A percentile compares a stretch with the other conserved stretches of the same genome.
phyloP scores from a whole-genome alignment of 2,113 vertebrate species.

The Telmatochromis sp. region DNA sequence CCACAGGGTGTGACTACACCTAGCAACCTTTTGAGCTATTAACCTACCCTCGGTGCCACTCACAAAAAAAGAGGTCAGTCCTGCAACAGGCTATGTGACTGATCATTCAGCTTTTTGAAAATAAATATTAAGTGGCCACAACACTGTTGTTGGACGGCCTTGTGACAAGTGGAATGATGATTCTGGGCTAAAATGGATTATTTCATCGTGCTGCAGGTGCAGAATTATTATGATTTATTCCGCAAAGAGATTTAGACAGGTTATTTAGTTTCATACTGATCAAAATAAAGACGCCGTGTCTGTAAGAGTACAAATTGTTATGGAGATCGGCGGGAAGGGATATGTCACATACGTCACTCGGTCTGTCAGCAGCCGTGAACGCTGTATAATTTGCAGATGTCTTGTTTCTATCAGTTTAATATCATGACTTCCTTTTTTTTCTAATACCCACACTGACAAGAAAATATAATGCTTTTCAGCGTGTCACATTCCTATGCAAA shows the following conservation, averaged over 20 bases:
- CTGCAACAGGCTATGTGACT: background rate
- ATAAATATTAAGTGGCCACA: background rate
- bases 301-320: constrained; percentile 1
- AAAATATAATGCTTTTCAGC: constrained; percentile 35
- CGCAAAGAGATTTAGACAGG: background rate
- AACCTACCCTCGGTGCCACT: constrained; percentile 28
- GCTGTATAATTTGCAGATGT: constrained; percentile 38
- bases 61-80: background rate
- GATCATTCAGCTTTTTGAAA: constrained; percentile 1
- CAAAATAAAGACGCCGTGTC: constrained; percentile 1
- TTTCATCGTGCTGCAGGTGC: background rate
- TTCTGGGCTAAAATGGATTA: background rate
- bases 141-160: background rate
- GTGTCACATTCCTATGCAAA: constrained; percentile 16
- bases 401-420: constrained; percentile 32
- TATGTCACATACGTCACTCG: constrained; percentile 21
- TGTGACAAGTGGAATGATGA: background rate
- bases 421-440: constrained; percentile 8
- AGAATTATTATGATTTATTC: background rate
- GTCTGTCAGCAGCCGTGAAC: background rate
- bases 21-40: background rate
- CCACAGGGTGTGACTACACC: background rate
- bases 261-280: constrained; percentile 5
- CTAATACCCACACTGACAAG: constrained; percentile 36
- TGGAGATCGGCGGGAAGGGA: constrained; percentile 20